A percentile compares a stretch with the other conserved stretches of the same genome.
Evolutionary conservation across 1,140 invertebrate genomes (phyloP).

Genomic region (Battus philenor): DNA sequence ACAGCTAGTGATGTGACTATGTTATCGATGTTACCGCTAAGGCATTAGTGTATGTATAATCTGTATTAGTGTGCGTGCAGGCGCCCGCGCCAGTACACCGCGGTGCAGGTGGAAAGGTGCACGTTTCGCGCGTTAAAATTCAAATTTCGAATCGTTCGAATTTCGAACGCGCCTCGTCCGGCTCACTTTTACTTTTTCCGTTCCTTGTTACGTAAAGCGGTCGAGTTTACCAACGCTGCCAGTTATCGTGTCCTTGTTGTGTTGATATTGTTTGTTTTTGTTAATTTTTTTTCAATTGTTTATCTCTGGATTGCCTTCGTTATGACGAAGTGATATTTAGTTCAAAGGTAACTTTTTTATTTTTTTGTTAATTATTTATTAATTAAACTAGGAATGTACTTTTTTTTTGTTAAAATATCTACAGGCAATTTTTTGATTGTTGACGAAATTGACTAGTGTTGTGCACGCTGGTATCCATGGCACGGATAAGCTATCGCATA

Average conservation of each 20-base stretch:
- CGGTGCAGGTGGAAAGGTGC: constrained; percentile 47
- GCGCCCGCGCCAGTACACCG: constrained; percentile 35
- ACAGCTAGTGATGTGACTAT: not conserved
- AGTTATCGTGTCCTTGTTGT: constrained; percentile 20
- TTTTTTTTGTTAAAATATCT: not conserved
- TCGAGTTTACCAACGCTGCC: constrained; percentile 25
- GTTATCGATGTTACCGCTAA: not conserved
- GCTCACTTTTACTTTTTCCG: constrained; percentile 50
- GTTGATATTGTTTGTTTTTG: constrained; percentile 19
- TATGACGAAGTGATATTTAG: constrained; percentile 10
- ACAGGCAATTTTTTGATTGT: no score
- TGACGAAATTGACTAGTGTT: not conserved
- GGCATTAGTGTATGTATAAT: no score
- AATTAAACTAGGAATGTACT: not conserved
- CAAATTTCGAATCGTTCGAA: constrained; percentile 43
- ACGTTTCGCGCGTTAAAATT: constrained; percentile 38
- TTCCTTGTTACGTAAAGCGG: constrained; percentile 35
- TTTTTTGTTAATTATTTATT: no score
- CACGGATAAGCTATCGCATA: no score
- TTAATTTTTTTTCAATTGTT: not conserved
- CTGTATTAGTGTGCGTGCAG: constrained; percentile 17
- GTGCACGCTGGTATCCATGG: not conserved
- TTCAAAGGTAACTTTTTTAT: not conserved
- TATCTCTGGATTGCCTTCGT: constrained; percentile 7
- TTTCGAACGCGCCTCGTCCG: constrained; percentile 26